Percentiles rank a stretch among this genome's conserved stretches.
These are phyloP conservation scores for Zaprionus obscuricornis DNA, from an alignment of 2,888 invertebrate genomes.

Conservation along the genomic window DNA sequence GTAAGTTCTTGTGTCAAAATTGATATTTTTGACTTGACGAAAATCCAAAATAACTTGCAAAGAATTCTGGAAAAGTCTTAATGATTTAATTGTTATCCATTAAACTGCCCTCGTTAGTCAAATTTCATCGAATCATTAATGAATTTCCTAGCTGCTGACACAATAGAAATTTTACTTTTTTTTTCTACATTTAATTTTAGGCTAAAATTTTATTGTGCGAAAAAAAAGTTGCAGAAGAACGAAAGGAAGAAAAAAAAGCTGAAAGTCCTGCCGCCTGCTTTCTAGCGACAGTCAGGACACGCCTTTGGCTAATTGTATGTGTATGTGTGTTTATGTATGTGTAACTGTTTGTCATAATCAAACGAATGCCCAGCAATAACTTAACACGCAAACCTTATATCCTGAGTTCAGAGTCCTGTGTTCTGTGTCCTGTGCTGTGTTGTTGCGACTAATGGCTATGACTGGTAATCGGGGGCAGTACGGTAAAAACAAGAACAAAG, in stretches of 20 bases:
- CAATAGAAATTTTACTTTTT: slow-evolving; percentile 21
- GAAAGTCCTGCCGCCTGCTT: slow-evolving; percentile 46
- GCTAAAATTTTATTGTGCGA: slow-evolving; percentile 5
- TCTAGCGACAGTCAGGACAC: slow-evolving; percentile 56
- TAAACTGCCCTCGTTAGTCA: not conserved
- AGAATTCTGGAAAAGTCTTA: too few relatives aligned
- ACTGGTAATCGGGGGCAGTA: slow-evolving; percentile 43
- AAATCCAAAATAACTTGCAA: too few relatives aligned
- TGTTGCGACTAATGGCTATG: slow-evolving; percentile 53
- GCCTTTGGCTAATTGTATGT: slow-evolving; percentile 66
- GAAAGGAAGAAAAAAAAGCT: slow-evolving; percentile 6
- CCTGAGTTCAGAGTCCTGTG: too few relatives aligned
- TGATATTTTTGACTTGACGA: too few relatives aligned
- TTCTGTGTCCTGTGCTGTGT: too few relatives aligned
- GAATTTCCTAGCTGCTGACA: slow-evolving; percentile 26
- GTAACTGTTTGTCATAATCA: slow-evolving; percentile 68
- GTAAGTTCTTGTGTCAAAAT: too few relatives aligned
- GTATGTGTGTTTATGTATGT: slow-evolving; percentile 21
- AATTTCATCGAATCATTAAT: slow-evolving; percentile 21
- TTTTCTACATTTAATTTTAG: slow-evolving; percentile 13
- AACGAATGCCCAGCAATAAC: slow-evolving; percentile 65
- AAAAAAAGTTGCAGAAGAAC: slow-evolving; percentile 6
- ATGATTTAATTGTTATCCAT: not conserved
- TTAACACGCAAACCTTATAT: slow-evolving; percentile 63
- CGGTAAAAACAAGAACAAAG: not conserved